Conservation (phyloP, 2,113 vertebrate species). For the Callionymus lyra region DNA sequence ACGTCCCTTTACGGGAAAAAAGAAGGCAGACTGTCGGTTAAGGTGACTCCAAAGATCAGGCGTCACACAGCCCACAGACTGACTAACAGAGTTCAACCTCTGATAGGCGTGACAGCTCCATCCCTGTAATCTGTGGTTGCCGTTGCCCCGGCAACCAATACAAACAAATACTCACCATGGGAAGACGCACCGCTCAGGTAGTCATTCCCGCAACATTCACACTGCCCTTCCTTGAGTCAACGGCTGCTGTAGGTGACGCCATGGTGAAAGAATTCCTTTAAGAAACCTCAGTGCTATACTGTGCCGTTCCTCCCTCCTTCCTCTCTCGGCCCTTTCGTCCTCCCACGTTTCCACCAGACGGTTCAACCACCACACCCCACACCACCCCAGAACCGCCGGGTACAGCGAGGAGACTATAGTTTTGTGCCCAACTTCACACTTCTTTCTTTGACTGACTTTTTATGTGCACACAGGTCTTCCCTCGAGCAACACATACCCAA, state of each 20-base stretch:
- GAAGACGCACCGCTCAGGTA: slow-evolving; percentile 46
- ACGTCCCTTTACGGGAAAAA: slow-evolving; percentile 1
- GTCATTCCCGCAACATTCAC: slow-evolving; percentile 36
- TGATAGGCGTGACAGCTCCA: slow-evolving; percentile 50
- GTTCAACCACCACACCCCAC: slow-evolving; percentile 55
- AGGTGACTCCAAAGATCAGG: slow-evolving; percentile 49
- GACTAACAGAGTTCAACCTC: slow-evolving; percentile 53
- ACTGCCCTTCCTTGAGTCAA: slow-evolving; percentile 45
- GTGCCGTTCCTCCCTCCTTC: slow-evolving; percentile 51
- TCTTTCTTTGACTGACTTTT: slow-evolving; percentile 1
- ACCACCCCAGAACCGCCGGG: slow-evolving; percentile 32
- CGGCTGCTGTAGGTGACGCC: slow-evolving; percentile 46
- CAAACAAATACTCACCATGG: slow-evolving; percentile 49
- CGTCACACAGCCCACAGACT: slow-evolving; percentile 61
- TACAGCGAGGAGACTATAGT: slow-evolving; percentile 15
- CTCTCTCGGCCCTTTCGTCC: slow-evolving; percentile 41
- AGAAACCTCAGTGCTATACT: slow-evolving; percentile 43
- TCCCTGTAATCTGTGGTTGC: slow-evolving; percentile 68
- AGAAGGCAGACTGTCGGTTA: slow-evolving; percentile 33
- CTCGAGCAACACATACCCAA: slow-evolving; percentile 9
- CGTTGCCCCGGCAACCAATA: slow-evolving; percentile 47
- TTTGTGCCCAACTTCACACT: slow-evolving; percentile 7
- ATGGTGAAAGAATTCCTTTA: slow-evolving; percentile 62
- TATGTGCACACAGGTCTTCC: slow-evolving; percentile 1
- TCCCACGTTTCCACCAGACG: slow-evolving; percentile 59